Evolutionary conservation across 1,140 invertebrate species (phyloP).

Genomic region (Acromyrmex charruanus): DNA sequence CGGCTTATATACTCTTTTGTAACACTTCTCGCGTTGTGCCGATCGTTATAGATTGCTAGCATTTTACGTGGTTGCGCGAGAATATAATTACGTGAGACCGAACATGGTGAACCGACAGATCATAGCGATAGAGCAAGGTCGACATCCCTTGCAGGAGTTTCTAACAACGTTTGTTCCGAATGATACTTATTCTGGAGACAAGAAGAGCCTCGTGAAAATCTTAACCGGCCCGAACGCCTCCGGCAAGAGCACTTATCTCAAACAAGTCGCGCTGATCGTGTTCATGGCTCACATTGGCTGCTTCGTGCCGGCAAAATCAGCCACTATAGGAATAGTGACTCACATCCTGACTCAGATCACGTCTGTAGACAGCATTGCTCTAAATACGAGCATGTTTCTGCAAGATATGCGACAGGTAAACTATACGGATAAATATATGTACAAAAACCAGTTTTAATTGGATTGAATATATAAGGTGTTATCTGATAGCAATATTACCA

Average conservation of each 20-base stretch:
- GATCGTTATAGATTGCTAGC: conserved; percentile 89
- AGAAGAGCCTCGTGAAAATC: conserved; percentile 90
- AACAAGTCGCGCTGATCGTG: conserved; percentile 92
- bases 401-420: conserved; percentile 93
- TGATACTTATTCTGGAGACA: conserved; percentile 88
- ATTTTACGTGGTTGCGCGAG: conserved; percentile 90
- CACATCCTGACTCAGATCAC: conserved; percentile 93
- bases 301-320: conserved; percentile 94
- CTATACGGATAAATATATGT: no score
- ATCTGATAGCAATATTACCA: no score
- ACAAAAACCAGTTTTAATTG: no score
- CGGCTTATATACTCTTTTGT: neutral
- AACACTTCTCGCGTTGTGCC: neutral
- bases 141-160: conserved; percentile 93
- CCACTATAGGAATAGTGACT: conserved; percentile 90
- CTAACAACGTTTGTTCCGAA: conserved; percentile 92
- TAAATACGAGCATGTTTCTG: conserved; percentile 94
- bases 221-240: conserved; percentile 96
- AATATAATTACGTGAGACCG: conserved; percentile 91
- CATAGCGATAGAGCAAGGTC: conserved; percentile 91
- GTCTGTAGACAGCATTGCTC: conserved; percentile 91
- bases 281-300: conserved; percentile 96
- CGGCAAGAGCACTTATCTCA: conserved; percentile 97
- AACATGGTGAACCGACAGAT: conserved; percentile 87
- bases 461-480: no score